A percentile compares a stretch with the other conserved stretches of the same genome.
Conservation (phyloP, 92 coral and sea anemone genomes). For the Porites lobata region DNA sequence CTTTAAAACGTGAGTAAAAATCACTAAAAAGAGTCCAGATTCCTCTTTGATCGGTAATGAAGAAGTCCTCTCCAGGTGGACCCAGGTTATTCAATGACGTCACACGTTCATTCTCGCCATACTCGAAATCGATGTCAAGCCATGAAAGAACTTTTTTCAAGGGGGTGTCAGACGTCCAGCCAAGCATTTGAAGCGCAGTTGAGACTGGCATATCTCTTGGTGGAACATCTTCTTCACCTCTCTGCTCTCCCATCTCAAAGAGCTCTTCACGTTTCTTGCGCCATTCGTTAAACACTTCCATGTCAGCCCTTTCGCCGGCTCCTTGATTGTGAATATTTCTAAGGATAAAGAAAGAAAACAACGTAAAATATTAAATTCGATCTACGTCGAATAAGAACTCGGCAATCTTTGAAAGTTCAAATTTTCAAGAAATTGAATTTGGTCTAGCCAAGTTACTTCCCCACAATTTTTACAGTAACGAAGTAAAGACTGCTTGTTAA, state of each 20-base stretch:
- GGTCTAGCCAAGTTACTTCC: no score
- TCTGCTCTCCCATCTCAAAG: neutral
- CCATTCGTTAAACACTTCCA: neutral
- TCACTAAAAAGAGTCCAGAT: neutral
- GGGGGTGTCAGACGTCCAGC: slow-evolving; percentile 5
- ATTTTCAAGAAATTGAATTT: no score
- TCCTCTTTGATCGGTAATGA: neutral
- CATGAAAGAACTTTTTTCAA: slow-evolving; percentile 1
- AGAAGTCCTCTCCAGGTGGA: neutral
- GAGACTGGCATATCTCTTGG: neutral
- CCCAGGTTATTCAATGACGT: slow-evolving; percentile 6
- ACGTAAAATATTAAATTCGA: neutral
- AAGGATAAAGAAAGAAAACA: neutral
- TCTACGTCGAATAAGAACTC: no score
- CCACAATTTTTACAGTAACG: no score
- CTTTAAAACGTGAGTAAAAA: neutral
- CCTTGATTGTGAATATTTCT: neutral
- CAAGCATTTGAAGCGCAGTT: neutral
- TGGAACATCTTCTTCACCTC: neutral
- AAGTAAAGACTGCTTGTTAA: no score
- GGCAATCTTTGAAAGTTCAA: no score
- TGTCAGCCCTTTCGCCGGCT: neutral
- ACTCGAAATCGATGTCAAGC: slow-evolving; percentile 17
- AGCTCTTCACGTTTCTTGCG: neutral
- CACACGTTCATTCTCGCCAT: neutral